Percentiles rank a stretch among this genome's conserved stretches.
These are phyloP conservation scores for Pterobdella sp. DNA, from an alignment of 2,888 invertebrate genomes.

Conservation along the genomic window DNA sequence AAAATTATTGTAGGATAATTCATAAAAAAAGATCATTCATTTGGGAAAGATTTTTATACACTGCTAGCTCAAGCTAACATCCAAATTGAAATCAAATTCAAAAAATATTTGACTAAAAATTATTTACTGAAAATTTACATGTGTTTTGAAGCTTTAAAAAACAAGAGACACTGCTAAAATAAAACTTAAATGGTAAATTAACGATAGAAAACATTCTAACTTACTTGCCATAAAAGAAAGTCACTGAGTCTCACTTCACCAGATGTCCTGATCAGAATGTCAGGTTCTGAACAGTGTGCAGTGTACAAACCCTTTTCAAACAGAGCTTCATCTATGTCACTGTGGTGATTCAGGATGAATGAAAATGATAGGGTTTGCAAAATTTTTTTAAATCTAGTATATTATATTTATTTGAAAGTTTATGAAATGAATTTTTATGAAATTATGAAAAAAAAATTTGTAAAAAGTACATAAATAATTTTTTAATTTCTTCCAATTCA, in stretches of 20 bases:
- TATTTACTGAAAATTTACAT: no score
- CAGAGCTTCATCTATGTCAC: conserved; percentile 69
- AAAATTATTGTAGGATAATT: no score
- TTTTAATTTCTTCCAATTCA: no score
- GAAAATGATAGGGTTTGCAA: no score
- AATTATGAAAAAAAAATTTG: background rate
- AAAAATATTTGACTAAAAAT: no score
- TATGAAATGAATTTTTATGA: background rate
- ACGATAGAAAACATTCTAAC: conserved; percentile 32
- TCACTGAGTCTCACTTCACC: conserved; percentile 88
- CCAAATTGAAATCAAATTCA: no score
- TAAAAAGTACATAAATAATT: background rate
- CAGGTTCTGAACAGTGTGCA: conserved; percentile 67
- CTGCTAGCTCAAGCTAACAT: no score
- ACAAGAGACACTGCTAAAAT: no score
- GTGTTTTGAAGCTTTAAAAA: no score
- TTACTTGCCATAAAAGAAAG: conserved; percentile 89
- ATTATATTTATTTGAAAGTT: background rate
- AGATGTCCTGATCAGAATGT: conserved; percentile 85
- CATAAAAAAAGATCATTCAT: no score
- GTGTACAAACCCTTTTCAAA: conserved; percentile 71
- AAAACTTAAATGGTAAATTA: no score
- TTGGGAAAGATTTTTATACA: no score
- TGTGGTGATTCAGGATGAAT: conserved; percentile 37
- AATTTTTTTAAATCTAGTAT: background rate